Percentiles rank a stretch among this genome's conserved stretches.
phyloP scores from a whole-genome alignment of 2,797 vertebrate species.

The Pseudotriccus pelzelni region DNA sequence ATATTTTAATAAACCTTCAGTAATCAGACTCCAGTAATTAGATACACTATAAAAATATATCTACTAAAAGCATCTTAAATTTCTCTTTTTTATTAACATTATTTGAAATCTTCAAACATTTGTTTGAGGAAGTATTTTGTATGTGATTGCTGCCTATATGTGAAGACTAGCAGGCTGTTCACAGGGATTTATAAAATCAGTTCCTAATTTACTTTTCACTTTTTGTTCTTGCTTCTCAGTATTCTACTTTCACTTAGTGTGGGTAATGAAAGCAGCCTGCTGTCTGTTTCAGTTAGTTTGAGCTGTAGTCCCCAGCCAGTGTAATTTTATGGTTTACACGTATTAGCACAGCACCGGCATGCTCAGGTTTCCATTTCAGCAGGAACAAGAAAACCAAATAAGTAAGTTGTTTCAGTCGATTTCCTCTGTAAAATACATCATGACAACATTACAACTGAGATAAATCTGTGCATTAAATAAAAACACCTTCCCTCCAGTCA shows the following conservation, averaged over 20 bases:
- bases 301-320: neutral
- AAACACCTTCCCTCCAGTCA: neutral
- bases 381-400: constrained; percentile 7
- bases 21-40: neutral
- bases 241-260: neutral
- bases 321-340: neutral
- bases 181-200: neutral
- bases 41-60: neutral
- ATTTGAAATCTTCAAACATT: neutral
- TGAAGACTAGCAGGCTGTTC: neutral
- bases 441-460: neutral
- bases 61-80: neutral
- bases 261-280: neutral
- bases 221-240: constrained; percentile 7
- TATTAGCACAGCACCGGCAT: neutral
- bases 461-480: constrained; percentile 1
- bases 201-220: constrained; percentile 8
- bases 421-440: neutral
- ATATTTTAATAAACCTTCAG: neutral
- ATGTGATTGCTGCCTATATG: neutral
- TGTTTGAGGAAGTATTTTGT: neutral
- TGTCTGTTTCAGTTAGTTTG: neutral
- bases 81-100: neutral
- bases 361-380: neutral
- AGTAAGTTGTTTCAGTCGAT: neutral